phyloP scores from a whole-genome alignment of 2,113 vertebrate genomes.

The Erythrolamprus reginae region DNA sequence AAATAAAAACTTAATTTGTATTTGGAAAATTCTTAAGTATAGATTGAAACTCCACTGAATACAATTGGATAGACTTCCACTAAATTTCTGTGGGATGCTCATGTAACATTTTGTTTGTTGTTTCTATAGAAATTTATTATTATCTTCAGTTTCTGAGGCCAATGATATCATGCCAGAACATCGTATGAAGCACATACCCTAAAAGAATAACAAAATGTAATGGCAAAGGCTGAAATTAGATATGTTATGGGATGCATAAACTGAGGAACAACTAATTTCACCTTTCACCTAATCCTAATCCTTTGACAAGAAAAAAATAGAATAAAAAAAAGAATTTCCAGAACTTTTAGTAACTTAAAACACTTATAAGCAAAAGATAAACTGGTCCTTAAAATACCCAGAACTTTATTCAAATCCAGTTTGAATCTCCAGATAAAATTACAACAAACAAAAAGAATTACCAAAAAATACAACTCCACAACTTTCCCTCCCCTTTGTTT shows the following conservation, averaged over 20 bases:
- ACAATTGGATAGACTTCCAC: background rate
- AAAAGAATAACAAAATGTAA: background rate
- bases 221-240: background rate
- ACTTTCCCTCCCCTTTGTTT: slow-evolving; percentile 20
- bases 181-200: background rate
- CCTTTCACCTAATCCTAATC: background rate
- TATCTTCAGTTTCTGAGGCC: slow-evolving; percentile 4
- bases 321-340: background rate
- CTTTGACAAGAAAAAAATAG: background rate
- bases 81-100: background rate
- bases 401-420: slow-evolving; percentile 2
- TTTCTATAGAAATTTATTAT: background rate
- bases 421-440: slow-evolving; percentile 38
- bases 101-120: background rate
- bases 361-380: background rate
- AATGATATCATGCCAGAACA: slow-evolving; percentile 1
- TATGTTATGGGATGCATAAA: background rate
- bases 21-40: background rate
- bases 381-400: background rate
- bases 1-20: background rate
- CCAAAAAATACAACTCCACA: slow-evolving; percentile 5
- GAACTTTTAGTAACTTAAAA: slow-evolving; percentile 8
- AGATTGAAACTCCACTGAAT: background rate
- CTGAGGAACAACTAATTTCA: slow-evolving; percentile 26
- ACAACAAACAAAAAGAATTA: slow-evolving; percentile 26